Evolutionary conservation across 2,888 invertebrate species (phyloP).

Genomic region (Chrysopilus asiliformis): DNA sequence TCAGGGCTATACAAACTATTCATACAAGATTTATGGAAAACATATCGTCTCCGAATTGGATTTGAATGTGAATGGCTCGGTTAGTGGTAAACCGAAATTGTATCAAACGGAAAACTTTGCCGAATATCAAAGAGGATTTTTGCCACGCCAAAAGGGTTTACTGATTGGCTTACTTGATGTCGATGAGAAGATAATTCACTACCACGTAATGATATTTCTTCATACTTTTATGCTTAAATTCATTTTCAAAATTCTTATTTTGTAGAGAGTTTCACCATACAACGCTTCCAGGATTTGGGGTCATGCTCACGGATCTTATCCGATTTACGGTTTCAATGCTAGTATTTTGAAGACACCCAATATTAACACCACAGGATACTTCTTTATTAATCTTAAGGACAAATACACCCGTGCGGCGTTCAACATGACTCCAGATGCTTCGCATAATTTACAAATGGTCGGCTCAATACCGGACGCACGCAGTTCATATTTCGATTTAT

Average conservation of each 20-base stretch:
- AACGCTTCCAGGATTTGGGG: conserved; percentile 43
- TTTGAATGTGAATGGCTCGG: conserved; percentile 42
- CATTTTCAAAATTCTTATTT: conserved; percentile 10
- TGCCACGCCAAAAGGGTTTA: conserved; percentile 41
- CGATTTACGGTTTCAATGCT: conserved; percentile 44
- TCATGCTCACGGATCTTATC: conserved; percentile 38
- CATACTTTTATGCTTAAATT: too few relatives aligned
- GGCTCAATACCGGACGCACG: conserved; percentile 65
- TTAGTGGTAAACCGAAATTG: conserved; percentile 34
- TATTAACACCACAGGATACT: conserved; percentile 45
- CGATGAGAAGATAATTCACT: conserved; percentile 46
- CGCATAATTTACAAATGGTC: conserved; percentile 54
- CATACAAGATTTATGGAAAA: conserved; percentile 47
- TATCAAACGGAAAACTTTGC: conserved; percentile 38
- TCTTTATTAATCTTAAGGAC: conserved; percentile 43
- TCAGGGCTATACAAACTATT: conserved; percentile 47
- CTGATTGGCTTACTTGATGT: conserved; percentile 41
- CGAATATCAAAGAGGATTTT: conserved; percentile 43
- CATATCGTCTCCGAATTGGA: conserved; percentile 57
- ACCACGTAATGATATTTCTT: conserved; percentile 40
- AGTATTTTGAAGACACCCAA: conserved; percentile 42
- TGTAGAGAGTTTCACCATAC: conserved; percentile 45
- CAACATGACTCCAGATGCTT: conserved; percentile 55
- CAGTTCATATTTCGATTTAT: conserved; percentile 60
- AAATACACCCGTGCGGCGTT: conserved; percentile 51